Evolutionary conservation across 2,113 vertebrate genomes (phyloP), one percentile per base, ranked within the genome.

Genomic region (Acrocephalus kingi): DNA sequence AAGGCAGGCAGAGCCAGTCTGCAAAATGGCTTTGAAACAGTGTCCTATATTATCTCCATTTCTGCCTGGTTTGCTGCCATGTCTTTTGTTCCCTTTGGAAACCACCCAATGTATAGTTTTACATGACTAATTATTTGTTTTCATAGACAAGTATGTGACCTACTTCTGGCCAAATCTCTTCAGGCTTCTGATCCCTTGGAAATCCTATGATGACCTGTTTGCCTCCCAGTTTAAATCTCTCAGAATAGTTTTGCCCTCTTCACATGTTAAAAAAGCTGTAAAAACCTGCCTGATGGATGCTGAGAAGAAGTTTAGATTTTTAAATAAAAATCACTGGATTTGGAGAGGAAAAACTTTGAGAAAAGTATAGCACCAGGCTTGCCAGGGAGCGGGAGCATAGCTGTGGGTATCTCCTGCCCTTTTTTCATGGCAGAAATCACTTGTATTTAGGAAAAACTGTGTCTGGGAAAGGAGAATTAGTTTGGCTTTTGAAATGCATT

Each of bases 101-200:
- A 58, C 25, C 13, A 64, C 66, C 45, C 88, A 87, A 2, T 5
- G 1, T 87, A 72, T 28, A 89, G 41, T 95, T 97, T 69, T 90
- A 90, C 90, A 55, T 49, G 66, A 84, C 54, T 84, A 71, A 93
- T 94, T 91, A 78, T 93, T 97, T 96, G 56, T 62, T 92, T 96
- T 89, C 89, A 84, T 75, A 87, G 66, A 77, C 76, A 94, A 95
- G 37, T 93, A 88, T 80, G 85, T 90, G 93, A 92, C 94, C 91
- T 95, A 59, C 55, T 94, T 85, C 79, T 84, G 73, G 58, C 61
- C 80, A 92, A 49, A 90, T 58, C 74, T 93, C 80, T 86, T 93
- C 88, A 84, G 81, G 66, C 85, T 93, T 79, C 81, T 56, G 86
- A 94, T 96, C 61, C 68, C 45, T 94, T 79, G 86, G 76, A 96